Evolutionary conservation across 92 coral and sea anemone species (phyloP), one percentile per base, ranked within the genome.

Genomic region (Meandrina meandrites): DNA sequence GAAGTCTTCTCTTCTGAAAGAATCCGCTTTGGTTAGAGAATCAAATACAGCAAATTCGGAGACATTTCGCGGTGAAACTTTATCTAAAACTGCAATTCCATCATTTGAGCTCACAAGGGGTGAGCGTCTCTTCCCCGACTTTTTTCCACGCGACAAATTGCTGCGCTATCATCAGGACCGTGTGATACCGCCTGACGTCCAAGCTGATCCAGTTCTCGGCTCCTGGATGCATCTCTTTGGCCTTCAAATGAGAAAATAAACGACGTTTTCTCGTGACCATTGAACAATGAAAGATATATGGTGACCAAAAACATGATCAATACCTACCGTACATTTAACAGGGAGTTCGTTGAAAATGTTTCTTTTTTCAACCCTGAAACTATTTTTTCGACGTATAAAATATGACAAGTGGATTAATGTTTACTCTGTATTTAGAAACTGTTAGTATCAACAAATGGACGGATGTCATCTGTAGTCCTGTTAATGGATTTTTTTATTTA

Each of bases 221-320:
- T 74, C 87, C 0, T 84, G 87, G 87, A 74, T 84, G 80, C 36
- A 74, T 34, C 60, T 84, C 14, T 84, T 84, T 37, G 87, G 87
- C 40, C 54, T 30, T 8, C 79, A 84, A 56, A n/a, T 57, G 15
- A 17, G 16, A 84, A 84, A 40, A 34, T 84, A n/a, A 34, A 10
- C 9, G 24, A 12, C 5, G 48, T 79, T 30, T 7, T n/a, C n/a
- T n/a, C n/a, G n/a, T 19, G 78, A 35, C 30, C 45, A 21, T 6
- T 36, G 5, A 73, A 73, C 51, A 37, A 40, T 66, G 71, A 66
- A 34, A 73, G 13, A 12, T 36, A 36, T 8, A 40, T 37, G 36
- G 50, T 36, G 48, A 1, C 9, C 45, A 15, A 34, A 10, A 32
- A 16, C n/a, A 9, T 9, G 6, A 15, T 10, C 10, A 73, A 36